phyloP scores from a whole-genome alignment of 2,888 invertebrate species.

The Alcis repandata region DNA sequence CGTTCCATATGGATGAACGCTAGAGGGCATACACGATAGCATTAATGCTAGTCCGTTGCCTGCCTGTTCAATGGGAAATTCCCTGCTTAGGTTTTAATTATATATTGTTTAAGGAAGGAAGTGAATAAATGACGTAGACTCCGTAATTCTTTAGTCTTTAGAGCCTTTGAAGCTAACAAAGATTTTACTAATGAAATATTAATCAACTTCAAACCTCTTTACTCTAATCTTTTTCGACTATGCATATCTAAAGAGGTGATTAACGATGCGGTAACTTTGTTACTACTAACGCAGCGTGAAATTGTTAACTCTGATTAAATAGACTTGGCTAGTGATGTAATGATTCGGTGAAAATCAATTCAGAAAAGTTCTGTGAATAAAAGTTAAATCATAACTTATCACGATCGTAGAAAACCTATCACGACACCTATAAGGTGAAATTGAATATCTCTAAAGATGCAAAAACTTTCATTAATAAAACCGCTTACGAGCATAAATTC shows the following conservation, averaged over 20 bases:
- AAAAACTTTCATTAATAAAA: conserved; percentile 23
- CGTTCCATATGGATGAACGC: conserved; percentile 83
- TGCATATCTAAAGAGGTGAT: background rate
- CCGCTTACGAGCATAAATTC: conserved; percentile 28
- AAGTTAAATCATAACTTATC: background rate
- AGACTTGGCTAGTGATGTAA: conserved; percentile 3
- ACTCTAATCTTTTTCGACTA: background rate
- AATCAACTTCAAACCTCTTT: background rate
- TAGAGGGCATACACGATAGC: conserved; percentile 73
- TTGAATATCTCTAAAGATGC: conserved; percentile 16
- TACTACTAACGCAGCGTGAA: conserved; percentile 1
- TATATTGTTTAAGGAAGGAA: conserved; percentile 45
- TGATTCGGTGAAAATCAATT: conserved; percentile 5
- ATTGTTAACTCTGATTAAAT: background rate
- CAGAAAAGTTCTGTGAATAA: background rate
- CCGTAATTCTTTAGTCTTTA: background rate
- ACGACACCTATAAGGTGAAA: conserved; percentile 12
- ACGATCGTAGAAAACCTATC: conserved; percentile 6
- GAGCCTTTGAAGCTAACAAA: background rate
- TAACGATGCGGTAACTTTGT: conserved; percentile 5
- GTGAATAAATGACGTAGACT: conserved; percentile 30
- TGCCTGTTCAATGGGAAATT: conserved; percentile 53
- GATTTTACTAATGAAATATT: background rate
- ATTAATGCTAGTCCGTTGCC: conserved; percentile 56
- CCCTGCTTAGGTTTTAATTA: conserved; percentile 44